Conservation (phyloP, 1,140 invertebrate genomes). For the Drosophila baimaii region DNA sequence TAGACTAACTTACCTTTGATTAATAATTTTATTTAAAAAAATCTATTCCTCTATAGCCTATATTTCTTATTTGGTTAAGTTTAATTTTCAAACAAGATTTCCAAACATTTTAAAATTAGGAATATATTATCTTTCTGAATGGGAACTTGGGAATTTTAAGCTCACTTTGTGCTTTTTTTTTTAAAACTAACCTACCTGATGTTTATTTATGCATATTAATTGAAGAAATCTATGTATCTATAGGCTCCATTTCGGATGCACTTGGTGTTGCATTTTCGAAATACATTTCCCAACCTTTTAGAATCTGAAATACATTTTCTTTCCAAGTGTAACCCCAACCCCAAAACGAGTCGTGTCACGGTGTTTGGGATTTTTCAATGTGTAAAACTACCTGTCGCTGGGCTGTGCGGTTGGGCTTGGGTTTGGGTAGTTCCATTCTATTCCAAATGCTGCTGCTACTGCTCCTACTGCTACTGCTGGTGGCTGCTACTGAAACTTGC, state of each 20-base stretch:
- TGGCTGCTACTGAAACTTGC: conserved; percentile 46
- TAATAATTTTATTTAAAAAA: too few species aligned
- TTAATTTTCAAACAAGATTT: too few species aligned
- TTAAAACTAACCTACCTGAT: too few species aligned
- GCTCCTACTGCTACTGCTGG: conserved; percentile 1
- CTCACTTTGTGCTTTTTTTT: background rate
- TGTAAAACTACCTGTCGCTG: conserved; percentile 82
- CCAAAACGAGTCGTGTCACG: conserved; percentile 59
- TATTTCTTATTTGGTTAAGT: too few species aligned
- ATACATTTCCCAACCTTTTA: background rate
- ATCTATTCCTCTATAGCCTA: too few species aligned
- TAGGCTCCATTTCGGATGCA: background rate
- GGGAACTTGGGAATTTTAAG: background rate
- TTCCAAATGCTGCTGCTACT: conserved; percentile 45
- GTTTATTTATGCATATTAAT: background rate
- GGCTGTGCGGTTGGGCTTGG: conserved; percentile 37
- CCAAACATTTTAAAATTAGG: too few species aligned
- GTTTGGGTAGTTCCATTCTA: conserved; percentile 17
- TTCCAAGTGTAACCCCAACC: conserved; percentile 1
- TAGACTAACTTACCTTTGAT: too few species aligned
- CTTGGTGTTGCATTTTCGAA: background rate
- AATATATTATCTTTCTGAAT: too few species aligned
- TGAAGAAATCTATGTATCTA: background rate
- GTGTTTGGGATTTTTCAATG: conserved; percentile 81
- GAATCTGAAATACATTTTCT: background rate